Evolutionary conservation across 2,888 invertebrate genomes (phyloP).

Genomic region (Pseudoips prasinana): DNA sequence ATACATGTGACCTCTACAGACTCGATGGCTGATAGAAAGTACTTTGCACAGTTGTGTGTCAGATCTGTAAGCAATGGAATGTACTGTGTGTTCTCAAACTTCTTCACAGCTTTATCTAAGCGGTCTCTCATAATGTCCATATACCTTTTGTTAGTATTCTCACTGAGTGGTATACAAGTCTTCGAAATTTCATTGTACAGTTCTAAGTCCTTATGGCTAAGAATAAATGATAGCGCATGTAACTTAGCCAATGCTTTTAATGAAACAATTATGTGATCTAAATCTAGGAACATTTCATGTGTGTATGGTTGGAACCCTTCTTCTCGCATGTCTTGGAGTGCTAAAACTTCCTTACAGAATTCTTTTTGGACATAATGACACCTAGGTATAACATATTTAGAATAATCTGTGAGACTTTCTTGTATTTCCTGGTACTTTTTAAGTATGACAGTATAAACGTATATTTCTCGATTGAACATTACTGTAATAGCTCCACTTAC

Average conservation of each 20-base stretch:
- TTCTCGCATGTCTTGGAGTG: conserved; percentile 58
- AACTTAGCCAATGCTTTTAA: conserved; percentile 57
- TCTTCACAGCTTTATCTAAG: conserved; percentile 53
- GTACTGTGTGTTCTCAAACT: conserved; percentile 50
- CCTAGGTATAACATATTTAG: conserved; percentile 45
- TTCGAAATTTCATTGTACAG: conserved; percentile 43
- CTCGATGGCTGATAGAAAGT: conserved; percentile 39
- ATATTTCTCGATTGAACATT: conserved; percentile 65
- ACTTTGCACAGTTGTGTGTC: conserved; percentile 41
- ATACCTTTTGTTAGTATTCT: conserved; percentile 51
- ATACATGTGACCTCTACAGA: conserved; percentile 48
- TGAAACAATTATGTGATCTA: conserved; percentile 52
- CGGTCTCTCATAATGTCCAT: conserved; percentile 59
- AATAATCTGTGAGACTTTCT: conserved; percentile 14
- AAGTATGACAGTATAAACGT: conserved; percentile 54
- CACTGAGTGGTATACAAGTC: conserved; percentile 56
- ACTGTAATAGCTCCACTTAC: conserved; percentile 64
- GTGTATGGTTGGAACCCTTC: conserved; percentile 52
- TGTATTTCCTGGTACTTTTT: conserved; percentile 47
- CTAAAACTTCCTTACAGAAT: conserved; percentile 61
- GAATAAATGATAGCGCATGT: conserved; percentile 63
- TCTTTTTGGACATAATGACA: conserved; percentile 55
- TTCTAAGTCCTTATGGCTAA: conserved; percentile 38
- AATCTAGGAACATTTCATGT: conserved; percentile 49
- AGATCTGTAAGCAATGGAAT: conserved; percentile 43